A percentile compares a stretch with the other conserved stretches of the same genome.
These are phyloP conservation scores for Thyatira batis DNA, from an alignment of 2,888 invertebrate species.

Conservation along the genomic window DNA sequence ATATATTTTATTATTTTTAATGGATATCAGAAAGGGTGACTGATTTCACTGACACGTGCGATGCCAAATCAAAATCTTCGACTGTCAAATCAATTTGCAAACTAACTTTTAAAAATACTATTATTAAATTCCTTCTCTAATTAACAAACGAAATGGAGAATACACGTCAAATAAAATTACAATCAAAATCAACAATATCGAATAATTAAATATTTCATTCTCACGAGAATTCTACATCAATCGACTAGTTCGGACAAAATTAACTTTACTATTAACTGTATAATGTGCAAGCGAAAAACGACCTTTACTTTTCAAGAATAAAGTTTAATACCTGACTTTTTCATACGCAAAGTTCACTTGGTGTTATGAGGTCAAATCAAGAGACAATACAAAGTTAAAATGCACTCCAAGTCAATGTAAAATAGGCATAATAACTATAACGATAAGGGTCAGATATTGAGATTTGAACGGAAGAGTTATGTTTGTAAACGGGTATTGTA, in stretches of 20 bases:
- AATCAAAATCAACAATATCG: slow-evolving; percentile 35
- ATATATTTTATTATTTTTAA: too few species aligned
- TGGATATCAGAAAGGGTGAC: too few species aligned
- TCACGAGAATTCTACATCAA: slow-evolving; percentile 31
- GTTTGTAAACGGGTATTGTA: slow-evolving; percentile 35
- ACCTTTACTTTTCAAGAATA: slow-evolving; percentile 6
- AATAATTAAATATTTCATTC: slow-evolving; percentile 37
- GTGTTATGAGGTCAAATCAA: not conserved
- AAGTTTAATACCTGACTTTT: not conserved
- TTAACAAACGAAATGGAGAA: slow-evolving; percentile 26
- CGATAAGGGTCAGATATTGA: slow-evolving; percentile 7
- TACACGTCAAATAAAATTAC: slow-evolving; percentile 49
- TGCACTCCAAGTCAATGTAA: slow-evolving; percentile 6
- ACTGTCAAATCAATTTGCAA: slow-evolving; percentile 3
- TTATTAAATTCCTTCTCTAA: slow-evolving; percentile 19
- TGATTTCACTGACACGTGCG: too few species aligned
- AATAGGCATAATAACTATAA: not conserved
- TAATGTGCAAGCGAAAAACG: slow-evolving; percentile 10
- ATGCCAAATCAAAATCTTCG: slow-evolving; percentile 7
- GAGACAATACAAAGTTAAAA: slow-evolving; percentile 15
- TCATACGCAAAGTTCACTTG: not conserved
- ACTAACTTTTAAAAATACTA: not conserved
- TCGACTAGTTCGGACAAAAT: slow-evolving; percentile 28
- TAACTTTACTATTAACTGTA: slow-evolving; percentile 1
- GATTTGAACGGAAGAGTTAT: slow-evolving; percentile 9